Percentiles rank a stretch among this genome's conserved stretches.
phyloP scores from a whole-genome alignment of 1,140 invertebrate genomes.

The Formica selysi region DNA sequence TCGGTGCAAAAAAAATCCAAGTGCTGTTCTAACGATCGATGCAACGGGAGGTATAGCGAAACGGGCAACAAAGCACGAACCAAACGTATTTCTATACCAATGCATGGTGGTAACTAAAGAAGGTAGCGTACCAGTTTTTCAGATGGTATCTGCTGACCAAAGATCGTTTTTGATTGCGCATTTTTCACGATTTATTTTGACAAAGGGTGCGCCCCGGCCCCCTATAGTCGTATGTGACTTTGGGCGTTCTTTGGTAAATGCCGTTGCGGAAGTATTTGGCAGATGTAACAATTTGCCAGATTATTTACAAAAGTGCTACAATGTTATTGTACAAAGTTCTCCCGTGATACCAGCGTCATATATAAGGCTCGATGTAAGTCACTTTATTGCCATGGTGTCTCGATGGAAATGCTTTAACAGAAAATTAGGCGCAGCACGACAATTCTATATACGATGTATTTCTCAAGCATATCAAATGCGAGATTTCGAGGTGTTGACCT shows the following conservation, averaged over 20 bases:
- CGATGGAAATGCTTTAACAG: constrained; percentile 7
- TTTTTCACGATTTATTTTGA: constrained; percentile 58
- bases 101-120: constrained; percentile 48
- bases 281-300: background rate
- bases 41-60: no score
- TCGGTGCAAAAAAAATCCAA: no score
- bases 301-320: constrained; percentile 17
- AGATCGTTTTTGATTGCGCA: constrained; percentile 35
- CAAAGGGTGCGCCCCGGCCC: constrained; percentile 35
- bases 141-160: constrained; percentile 64
- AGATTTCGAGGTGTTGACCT: background rate
- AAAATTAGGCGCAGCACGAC: background rate
- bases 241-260: background rate
- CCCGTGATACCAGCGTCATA: background rate
- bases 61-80: background rate
- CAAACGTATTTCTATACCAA: constrained; percentile 62
- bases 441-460: constrained; percentile 2
- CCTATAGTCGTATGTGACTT: constrained; percentile 58
- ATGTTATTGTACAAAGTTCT: background rate
- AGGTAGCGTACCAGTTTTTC: constrained; percentile 65
- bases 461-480: constrained; percentile 23
- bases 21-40: no score
- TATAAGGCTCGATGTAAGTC: constrained; percentile 25
- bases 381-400: constrained; percentile 18
- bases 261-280: constrained; percentile 26